Percentiles rank a stretch among this genome's conserved stretches.
These are phyloP conservation scores for Minunthozetes semirufus DNA, from an alignment of 2,888 invertebrate species.

Conservation along the genomic window DNA sequence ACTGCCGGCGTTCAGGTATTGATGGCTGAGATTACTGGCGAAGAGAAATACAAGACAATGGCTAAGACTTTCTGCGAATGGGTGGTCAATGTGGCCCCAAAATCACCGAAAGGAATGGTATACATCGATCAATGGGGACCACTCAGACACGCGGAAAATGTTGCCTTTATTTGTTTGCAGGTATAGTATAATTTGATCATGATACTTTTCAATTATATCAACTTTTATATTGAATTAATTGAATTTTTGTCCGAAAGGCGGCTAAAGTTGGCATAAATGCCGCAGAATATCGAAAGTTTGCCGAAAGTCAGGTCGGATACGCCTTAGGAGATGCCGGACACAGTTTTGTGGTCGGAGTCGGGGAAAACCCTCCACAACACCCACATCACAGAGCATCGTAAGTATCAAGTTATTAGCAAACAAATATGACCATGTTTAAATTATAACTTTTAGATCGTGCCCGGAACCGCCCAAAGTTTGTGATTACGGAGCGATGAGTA, in stretches of 20 bases:
- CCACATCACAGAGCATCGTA: constrained; percentile 10
- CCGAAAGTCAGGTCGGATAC: not conserved
- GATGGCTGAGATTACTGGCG: not conserved
- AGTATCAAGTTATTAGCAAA: not conserved
- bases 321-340: not conserved
- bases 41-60: not conserved
- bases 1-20: not conserved
- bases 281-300: not conserved
- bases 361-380: not conserved
- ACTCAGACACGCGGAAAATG: not conserved
- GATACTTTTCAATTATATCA: not conserved
- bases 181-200: no score
- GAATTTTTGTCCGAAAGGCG: not conserved
- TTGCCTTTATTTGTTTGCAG: not conserved
- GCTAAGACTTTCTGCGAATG: not conserved
- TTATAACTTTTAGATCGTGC: no score
- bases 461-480: not conserved
- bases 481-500: not conserved
- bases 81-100: not conserved
- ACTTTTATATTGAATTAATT: not conserved
- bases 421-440: not conserved
- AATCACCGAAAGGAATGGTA: not conserved
- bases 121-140: not conserved
- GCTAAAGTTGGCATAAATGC: not conserved
- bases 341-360: not conserved